Conservation (phyloP, 64 coral and sea anemone species). For the Montipora efflorescens region DNA sequence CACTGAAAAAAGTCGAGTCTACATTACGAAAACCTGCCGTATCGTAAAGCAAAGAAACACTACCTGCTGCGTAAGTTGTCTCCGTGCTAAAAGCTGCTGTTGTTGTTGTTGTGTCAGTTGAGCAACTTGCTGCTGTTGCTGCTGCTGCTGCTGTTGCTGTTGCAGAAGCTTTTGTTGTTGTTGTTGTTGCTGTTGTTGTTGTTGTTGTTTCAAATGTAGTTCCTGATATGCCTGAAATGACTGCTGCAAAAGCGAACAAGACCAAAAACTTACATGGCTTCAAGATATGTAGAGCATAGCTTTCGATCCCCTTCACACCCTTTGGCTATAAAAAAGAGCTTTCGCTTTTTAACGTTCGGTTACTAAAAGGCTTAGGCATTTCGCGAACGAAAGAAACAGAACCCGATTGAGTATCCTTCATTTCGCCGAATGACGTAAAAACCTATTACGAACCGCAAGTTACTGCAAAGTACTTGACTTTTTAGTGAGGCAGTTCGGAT, state of each 20-base stretch:
- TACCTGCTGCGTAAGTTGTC: slow-evolving; percentile 43
- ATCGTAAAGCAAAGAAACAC: neutral
- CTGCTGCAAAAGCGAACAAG: neutral
- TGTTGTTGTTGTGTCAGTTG: slow-evolving; percentile 25
- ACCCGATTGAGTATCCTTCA: neutral
- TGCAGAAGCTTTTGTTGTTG: slow-evolving; percentile 5
- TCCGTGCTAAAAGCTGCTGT: neutral
- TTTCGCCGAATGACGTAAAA: neutral
- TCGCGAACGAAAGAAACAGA: neutral
- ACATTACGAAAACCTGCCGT: too few relatives aligned
- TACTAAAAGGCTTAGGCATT: too few relatives aligned
- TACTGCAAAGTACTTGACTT: too few relatives aligned
- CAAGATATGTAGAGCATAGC: too few relatives aligned
- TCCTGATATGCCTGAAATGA: slow-evolving; percentile 14
- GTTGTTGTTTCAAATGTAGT: slow-evolving; percentile 18
- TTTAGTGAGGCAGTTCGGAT: too few relatives aligned
- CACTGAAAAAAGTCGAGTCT: too few relatives aligned
- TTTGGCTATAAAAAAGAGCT: too few relatives aligned
- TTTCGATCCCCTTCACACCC: too few relatives aligned
- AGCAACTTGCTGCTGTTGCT: slow-evolving; percentile 33
- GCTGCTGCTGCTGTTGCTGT: neutral
- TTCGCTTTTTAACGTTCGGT: too few relatives aligned
- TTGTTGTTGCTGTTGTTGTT: slow-evolving; percentile 47
- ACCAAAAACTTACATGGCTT: neutral
- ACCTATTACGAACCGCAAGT: too few relatives aligned